Evolutionary conservation across 92 coral and sea anemone genomes (phyloP).

Genomic region (Muricea muricata): DNA sequence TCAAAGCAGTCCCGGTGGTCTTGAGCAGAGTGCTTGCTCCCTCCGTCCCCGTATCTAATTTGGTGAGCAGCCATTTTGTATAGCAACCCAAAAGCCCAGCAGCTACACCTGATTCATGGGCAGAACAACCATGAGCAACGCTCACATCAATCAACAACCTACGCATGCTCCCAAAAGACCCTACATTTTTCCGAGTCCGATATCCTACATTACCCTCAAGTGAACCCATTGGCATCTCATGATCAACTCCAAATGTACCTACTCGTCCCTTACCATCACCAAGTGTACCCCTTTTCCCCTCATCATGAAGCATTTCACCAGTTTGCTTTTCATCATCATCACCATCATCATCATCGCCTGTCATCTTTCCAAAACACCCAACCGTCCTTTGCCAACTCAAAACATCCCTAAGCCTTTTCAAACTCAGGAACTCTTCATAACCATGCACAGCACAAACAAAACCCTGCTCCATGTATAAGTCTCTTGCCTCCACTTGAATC

Average conservation of each 20-base stretch:
- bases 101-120: conserved; percentile 39
- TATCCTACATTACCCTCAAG: neutral
- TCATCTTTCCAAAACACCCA: conserved; percentile 31
- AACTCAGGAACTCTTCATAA: conserved; percentile 25
- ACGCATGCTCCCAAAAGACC: conserved; percentile 25
- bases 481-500: neutral
- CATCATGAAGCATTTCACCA: too few relatives aligned
- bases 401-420: conserved; percentile 5
- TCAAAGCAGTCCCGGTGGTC: too few relatives aligned
- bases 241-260: too few relatives aligned
- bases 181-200: conserved; percentile 3
- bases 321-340: neutral
- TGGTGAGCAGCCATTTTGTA: conserved; percentile 25
- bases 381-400: conserved; percentile 10
- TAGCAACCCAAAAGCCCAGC: conserved; percentile 23
- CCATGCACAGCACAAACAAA: conserved; percentile 38
- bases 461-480: conserved; percentile 30
- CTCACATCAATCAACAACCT: conserved; percentile 18
- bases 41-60: neutral
- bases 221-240: neutral
- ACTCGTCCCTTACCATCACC: neutral
- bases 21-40: too few relatives aligned
- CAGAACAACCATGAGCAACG: conserved; percentile 29
- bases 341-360: neutral
- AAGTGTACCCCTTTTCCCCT: neutral